A percentile compares a stretch with the other conserved stretches of the same genome.
These are phyloP conservation scores for Nanorana parkeri DNA, from an alignment of 2,113 vertebrate genomes.

Conservation along the genomic window DNA sequence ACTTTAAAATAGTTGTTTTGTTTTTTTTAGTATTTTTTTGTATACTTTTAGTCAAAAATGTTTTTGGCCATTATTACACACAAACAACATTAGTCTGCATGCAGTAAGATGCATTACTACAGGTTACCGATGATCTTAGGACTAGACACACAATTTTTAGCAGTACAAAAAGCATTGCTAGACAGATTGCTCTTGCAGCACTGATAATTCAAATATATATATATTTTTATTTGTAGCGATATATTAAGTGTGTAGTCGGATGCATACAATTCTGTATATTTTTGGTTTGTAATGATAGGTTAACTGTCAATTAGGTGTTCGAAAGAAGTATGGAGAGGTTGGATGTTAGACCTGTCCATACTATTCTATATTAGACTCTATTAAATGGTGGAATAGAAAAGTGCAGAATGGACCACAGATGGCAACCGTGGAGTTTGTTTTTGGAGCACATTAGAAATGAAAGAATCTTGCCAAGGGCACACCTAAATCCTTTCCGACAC, in stretches of 20 bases:
- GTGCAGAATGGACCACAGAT: no score
- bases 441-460: no score
- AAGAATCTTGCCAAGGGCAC: no score
- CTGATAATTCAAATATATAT: neutral
- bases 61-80: slow-evolving; percentile 45
- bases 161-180: neutral
- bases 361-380: no score
- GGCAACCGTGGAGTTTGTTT: no score
- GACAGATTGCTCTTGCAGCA: slow-evolving; percentile 1
- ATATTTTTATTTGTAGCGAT: neutral
- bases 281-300: neutral
- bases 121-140: neutral
- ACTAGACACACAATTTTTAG: neutral
- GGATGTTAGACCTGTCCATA: neutral
- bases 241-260: neutral
- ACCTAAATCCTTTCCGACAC: no score
- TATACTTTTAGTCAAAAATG: slow-evolving; percentile 35
- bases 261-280: neutral
- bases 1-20: neutral
- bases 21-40: slow-evolving; percentile 3
- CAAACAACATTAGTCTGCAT: slow-evolving; percentile 40
- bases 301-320: neutral
- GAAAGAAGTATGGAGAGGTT: neutral
- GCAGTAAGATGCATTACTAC: slow-evolving; percentile 35
- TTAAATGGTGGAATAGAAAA: no score